Conservation (phyloP, 2,797 vertebrate genomes). For the Eidolon dupreanum region DNA sequence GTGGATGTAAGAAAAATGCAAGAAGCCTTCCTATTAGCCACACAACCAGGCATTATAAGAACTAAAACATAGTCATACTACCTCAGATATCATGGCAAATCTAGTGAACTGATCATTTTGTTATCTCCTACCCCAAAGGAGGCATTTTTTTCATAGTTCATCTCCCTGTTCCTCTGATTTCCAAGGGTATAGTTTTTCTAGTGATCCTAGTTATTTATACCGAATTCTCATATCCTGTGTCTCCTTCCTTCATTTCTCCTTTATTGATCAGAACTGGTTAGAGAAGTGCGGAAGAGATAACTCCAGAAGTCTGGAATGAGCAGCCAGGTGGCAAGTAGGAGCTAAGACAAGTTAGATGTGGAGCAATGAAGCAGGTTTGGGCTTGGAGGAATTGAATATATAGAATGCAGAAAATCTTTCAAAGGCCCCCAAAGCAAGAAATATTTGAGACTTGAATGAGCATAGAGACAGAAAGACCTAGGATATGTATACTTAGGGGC, state of each 20-base stretch:
- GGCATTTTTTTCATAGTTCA: no score
- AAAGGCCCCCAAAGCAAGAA: background rate
- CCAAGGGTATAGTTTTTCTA: background rate
- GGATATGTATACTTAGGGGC: rapidly evolving
- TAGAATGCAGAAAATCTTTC: background rate
- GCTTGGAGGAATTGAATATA: background rate
- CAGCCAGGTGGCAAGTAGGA: background rate
- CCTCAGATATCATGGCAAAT: background rate
- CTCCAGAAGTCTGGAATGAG: background rate
- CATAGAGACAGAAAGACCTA: background rate
- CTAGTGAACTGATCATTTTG: background rate
- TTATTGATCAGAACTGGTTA: background rate
- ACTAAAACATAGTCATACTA: background rate
- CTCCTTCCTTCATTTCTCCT: background rate
- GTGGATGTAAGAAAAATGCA: background rate
- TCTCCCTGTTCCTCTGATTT: background rate
- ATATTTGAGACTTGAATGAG: background rate
- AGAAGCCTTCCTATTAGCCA: background rate
- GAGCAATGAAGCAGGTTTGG: background rate
- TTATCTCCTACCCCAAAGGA: background rate
- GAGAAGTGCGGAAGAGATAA: background rate
- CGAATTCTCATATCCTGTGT: background rate
- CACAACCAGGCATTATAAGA: background rate
- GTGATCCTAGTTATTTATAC: background rate
- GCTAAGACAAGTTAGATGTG: background rate